Base-by-base conservation (phyloP, 2,888 invertebrate species). In the Chymomyza fuscimana region DNA sequence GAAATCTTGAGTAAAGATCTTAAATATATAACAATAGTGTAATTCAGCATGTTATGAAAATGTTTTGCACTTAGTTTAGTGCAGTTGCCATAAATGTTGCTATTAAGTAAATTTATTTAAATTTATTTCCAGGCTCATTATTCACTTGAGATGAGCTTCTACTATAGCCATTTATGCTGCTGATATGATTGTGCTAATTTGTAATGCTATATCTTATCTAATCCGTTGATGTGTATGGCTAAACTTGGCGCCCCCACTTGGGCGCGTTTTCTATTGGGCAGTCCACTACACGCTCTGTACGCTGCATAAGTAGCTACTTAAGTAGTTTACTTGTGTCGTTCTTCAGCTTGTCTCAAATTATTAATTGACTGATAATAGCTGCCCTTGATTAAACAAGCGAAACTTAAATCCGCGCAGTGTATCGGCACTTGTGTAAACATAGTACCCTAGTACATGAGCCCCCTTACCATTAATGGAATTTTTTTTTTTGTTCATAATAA, bases 121-220 rank as follows among this genome's bases (percentile, higher is more conserved):
- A 25, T 63, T 54, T 63, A 70, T 72, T 69, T 68, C 22, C 67
- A 16, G 15, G 67, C 59, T 67, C 61, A 70, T 81, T 79, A 75
- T 78, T 66, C 78, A 71, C 69, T 78, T 78, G 12, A 70, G 36
- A 19, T 36, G 63, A 52, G 54, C 40, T 70, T 62, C 40, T 15
- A 12, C 12, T 46, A 46, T 46, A 12, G 40, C 40, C 40, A 46
- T 46, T 46, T 46, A 46, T 12, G 40, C 40, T 46, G 40, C 25
- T 4, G 40, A 46, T 6, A 12, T 46, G 12, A 10, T 46, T 46
- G 40, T 46, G 12, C 40, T 46, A 46, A 46, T 46, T 46, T 46
- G 12, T 46, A 46, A 46, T 10, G 10, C 40, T 0, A 46, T 46
- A 46, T 46, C 40, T 46, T 46, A 46, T 46, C 40, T 46, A 46